Percentiles rank a stretch among this genome's conserved stretches.
Evolutionary conservation across 2,888 invertebrate genomes (phyloP).

Genomic region (Drosophila recens): DNA sequence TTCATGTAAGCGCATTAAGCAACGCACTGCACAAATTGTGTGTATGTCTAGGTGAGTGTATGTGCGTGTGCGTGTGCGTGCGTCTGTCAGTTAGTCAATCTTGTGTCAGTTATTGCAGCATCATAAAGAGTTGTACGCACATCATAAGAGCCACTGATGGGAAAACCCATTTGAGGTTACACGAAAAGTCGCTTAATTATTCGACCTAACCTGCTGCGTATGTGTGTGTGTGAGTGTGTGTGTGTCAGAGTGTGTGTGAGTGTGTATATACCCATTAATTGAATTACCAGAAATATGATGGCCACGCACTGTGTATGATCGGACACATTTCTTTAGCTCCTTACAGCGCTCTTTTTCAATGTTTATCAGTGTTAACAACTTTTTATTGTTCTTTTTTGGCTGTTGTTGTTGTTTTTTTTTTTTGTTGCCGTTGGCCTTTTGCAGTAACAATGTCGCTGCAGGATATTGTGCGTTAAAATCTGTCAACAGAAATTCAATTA

Average conservation of each 20-base stretch:
- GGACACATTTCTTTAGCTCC: slow-evolving; percentile 2
- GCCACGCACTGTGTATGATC: slow-evolving; percentile 1
- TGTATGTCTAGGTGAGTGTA: slow-evolving; percentile 20
- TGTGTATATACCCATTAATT: slow-evolving; percentile 48
- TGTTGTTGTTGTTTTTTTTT: slow-evolving; percentile 11
- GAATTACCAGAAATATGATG: slow-evolving; percentile 33
- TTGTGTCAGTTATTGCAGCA: slow-evolving; percentile 66
- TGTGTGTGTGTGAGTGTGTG: too few relatives aligned
- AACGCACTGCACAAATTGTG: slow-evolving; percentile 47
- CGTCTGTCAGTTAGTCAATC: slow-evolving; percentile 25
- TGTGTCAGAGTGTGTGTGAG: not conserved
- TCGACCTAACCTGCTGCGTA: slow-evolving; percentile 12
- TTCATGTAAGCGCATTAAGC: slow-evolving; percentile 74
- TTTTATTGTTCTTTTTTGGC: slow-evolving; percentile 24
- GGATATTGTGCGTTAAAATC: slow-evolving; percentile 80
- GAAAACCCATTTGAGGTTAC: slow-evolving; percentile 52
- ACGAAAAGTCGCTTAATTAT: slow-evolving; percentile 69
- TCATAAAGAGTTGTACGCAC: slow-evolving; percentile 60
- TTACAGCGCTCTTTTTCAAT: slow-evolving; percentile 5
- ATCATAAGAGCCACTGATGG: slow-evolving; percentile 24
- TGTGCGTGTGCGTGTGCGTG: slow-evolving; percentile 20
- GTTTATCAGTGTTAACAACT: slow-evolving; percentile 32
- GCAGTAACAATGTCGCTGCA: slow-evolving; percentile 66
- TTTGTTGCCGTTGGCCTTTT: slow-evolving; percentile 32
- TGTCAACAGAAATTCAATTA: slow-evolving; percentile 82